A percentile compares a stretch with the other conserved stretches of the same genome.
Evolutionary conservation across 2,113 vertebrate species (phyloP).

Genomic region (Melanocharis versteri): DNA sequence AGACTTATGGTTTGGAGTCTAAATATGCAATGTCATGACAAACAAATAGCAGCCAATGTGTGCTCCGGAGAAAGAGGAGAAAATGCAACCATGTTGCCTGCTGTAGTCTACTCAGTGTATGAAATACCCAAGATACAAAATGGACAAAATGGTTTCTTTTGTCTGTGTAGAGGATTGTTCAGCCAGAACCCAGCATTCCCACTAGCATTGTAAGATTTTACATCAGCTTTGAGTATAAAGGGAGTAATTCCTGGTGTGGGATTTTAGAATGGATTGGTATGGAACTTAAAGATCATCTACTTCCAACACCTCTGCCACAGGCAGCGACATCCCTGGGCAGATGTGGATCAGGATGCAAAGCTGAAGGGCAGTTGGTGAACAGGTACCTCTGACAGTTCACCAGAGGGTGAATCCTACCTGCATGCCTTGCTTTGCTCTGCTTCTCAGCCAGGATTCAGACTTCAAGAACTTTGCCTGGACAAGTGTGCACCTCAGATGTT

Average conservation of each 20-base stretch:
- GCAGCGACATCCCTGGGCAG: neutral
- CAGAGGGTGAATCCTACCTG: neutral
- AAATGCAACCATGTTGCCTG: neutral
- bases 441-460: neutral
- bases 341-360: neutral
- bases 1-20: neutral
- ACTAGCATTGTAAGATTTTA: fast-evolving
- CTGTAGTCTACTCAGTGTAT: neutral
- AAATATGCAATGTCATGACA: neutral
- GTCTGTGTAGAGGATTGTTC: fast-evolving
- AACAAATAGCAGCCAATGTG: neutral
- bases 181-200: neutral
- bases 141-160: neutral
- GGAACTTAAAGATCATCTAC: neutral
- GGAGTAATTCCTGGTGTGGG: fast-evolving
- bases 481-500: fast-evolving
- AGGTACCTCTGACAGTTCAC: fast-evolving
- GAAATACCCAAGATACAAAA: neutral
- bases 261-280: neutral
- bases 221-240: neutral
- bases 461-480: neutral
- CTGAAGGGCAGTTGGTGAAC: fast-evolving
- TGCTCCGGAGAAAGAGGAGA: neutral
- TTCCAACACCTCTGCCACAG: no score
- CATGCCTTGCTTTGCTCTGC: fast-evolving